Evolutionary conservation across 2,888 invertebrate species (phyloP), one percentile per base, ranked within the genome.

Genomic region (Apotomis turbidana): DNA sequence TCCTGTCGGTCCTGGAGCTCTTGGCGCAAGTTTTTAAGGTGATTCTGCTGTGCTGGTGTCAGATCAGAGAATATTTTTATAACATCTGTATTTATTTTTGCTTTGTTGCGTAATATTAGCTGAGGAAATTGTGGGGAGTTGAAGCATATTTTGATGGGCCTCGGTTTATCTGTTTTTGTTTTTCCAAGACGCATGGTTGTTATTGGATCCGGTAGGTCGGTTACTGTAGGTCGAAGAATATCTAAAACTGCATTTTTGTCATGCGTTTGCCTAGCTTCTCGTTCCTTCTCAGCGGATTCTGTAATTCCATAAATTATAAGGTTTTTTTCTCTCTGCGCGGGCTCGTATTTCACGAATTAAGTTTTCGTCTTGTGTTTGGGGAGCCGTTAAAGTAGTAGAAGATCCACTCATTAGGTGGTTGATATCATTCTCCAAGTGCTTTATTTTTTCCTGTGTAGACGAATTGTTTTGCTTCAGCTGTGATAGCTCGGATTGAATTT

Each of bases 321-420:
- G 44, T 64, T 64, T 44, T 64, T 61, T 4, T 54, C 64, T 10
- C 64, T 55, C 41, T 15, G 10, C 3, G 10, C 64, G 64, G 4
- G 54, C 64, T 6, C 55, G 54, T 3, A 64, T 15, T 10, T 55
- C 64, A 3, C 15, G 54, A 27, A 64, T 64, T 15, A 64, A 4
- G 3, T 64, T 4, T 15, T 64, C 55, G 5, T 55, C 41, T 3
- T 9, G 3, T 4, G 44, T 15, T 52, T 9, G 44, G 12, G 54
- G 41, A 12, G 54, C 4, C 9, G 64, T 8, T 10, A n/a, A 27
- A 49, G 5, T 5, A 41, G 15, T 6, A 36, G 61, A 49, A 3
- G 49, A 10, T 9, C 36, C 49, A 44, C 27, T 61, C 49, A 41
- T 41, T 44, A 64, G 52, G 8, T 13, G 5, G 15, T 38, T 64